Base-by-base conservation (phyloP, 2,113 vertebrate species). In the Formicarius rufipectus region DNA sequence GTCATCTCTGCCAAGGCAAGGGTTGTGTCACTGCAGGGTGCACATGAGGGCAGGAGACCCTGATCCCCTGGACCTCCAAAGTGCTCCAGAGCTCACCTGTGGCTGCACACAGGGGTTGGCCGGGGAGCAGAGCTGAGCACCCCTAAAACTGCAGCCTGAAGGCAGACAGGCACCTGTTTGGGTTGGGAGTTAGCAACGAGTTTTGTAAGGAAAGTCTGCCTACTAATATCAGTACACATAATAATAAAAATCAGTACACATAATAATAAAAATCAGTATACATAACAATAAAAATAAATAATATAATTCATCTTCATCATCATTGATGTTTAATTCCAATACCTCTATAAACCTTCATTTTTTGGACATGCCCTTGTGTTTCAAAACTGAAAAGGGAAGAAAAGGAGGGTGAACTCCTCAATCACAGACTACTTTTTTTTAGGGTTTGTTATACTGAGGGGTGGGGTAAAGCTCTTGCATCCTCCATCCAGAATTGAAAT, bases 381-480 rank as follows among this genome's bases (percentile, higher is more conserved):
- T 59, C 10, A 6, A 52, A 58, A 21, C 53, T 49, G 31, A 24
- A 55, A 55, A 4, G 47, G 31, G 24, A 40, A 53, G 52, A 37
- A 40, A 62, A 76, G 62, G 17, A 35, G 39, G 49, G 19, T 0
- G 2, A 87, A 27, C 0, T 5, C 7, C 52, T 40, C 55, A 15
- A 16, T 24, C 22, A 9, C 19, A 60, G n/a, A 9, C 12, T 19
- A 12, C n/a, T n/a, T n/a, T 1, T 73, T 59, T 68, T 24, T 39
- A 16, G 16, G 23, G 12, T 39, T 71, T 42, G 19, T 21, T 68
- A 19, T 8, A 17, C 68, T 15, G 28, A 77, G 27, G 11, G 35
- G 19, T 52, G 7, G 7, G 15, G 12, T 0, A 50, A 78, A 77
- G 12, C 39, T 24, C 17, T 78, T 90, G 31, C 30, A 23, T 17